Conservation (phyloP, 2,797 vertebrate genomes). For the Rhabdomys pumilio region DNA sequence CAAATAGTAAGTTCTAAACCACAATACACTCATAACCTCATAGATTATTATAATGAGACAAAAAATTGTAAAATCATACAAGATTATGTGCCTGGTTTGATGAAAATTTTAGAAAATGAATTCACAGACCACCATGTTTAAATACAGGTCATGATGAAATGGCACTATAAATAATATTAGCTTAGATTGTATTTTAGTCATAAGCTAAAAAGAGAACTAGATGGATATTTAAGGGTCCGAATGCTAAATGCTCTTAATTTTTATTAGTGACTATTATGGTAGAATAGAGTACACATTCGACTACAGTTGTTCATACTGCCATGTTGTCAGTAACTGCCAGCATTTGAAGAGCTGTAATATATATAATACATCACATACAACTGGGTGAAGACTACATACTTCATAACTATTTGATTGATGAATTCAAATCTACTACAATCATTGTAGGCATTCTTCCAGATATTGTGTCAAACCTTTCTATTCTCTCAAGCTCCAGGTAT, state of each 20-base stretch:
- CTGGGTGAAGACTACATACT: slow-evolving; percentile 31
- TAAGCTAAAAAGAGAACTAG: slow-evolving; percentile 42
- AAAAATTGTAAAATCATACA: slow-evolving; percentile 46
- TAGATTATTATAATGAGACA: background rate
- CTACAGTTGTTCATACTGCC: background rate
- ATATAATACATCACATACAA: background rate
- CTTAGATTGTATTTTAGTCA: slow-evolving; percentile 37
- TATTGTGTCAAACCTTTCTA: slow-evolving; percentile 12
- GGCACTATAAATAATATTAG: slow-evolving; percentile 8
- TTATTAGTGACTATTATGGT: slow-evolving; percentile 58
- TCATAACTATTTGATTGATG: slow-evolving; percentile 54
- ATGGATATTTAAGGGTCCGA: background rate
- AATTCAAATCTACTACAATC: slow-evolving; percentile 37
- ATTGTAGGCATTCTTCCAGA: slow-evolving; percentile 45
- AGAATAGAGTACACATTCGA: slow-evolving; percentile 44
- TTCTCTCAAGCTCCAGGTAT: background rate
- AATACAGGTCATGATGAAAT: slow-evolving; percentile 16
- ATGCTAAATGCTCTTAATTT: slow-evolving; percentile 48
- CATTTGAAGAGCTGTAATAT: slow-evolving; percentile 60
- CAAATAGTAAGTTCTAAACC: slow-evolving; percentile 29
- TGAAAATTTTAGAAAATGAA: slow-evolving; percentile 25
- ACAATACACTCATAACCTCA: background rate
- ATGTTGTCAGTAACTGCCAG: slow-evolving; percentile 50
- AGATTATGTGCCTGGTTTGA: background rate
- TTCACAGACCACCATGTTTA: slow-evolving; percentile 1